Base-by-base conservation (phyloP, 2,888 invertebrate genomes). In the Lacanobia oleracea region DNA sequence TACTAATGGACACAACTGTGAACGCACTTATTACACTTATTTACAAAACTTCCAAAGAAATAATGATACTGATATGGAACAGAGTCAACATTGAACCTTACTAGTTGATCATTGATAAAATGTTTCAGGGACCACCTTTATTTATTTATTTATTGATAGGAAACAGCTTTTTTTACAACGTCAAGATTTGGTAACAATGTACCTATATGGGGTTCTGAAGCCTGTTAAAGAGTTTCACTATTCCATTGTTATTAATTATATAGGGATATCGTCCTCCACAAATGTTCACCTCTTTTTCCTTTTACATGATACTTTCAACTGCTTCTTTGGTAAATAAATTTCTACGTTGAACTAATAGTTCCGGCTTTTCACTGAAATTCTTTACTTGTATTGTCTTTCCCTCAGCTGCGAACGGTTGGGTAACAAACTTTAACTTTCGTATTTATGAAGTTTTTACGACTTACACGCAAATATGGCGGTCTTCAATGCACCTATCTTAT, bases 391-490 rank as follows among this genome's bases (percentile, higher is more conserved):
- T 79, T 77, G 72, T 82, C 59, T 77, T 63, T 56, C 43, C 12
- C 54, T 16, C 54, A 56, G 40, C 61, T 51, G 54, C 6, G 23
- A 45, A 23, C 14, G n/a, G 67, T 78, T 82, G 57, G 51, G 60
- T 69, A 78, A 81, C 63, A 63, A 48, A 57, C 60, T 59, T 60
- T 40, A 67, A 78, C 79, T 80, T 80, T 80, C 80, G 63, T 65
- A 78, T 82, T 69, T 57, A 69, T 45, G 73, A 61, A 62, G 70
- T 54, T 70, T 77, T 77, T 75, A 70, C 56, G 51, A 81, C 64
- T 67, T 67, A 68, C 79, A 72, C 72, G 65, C 68, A 72, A 82
- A 72, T 82, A 78, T 18, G 63, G 54, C 66, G 48, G 57, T 63
- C 67, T 82, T 75, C 70, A 60, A 48, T 65, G 45, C 33, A 67